Evolutionary conservation across 2,888 invertebrate species (phyloP).

Genomic region (Sminthurinus aureus): DNA sequence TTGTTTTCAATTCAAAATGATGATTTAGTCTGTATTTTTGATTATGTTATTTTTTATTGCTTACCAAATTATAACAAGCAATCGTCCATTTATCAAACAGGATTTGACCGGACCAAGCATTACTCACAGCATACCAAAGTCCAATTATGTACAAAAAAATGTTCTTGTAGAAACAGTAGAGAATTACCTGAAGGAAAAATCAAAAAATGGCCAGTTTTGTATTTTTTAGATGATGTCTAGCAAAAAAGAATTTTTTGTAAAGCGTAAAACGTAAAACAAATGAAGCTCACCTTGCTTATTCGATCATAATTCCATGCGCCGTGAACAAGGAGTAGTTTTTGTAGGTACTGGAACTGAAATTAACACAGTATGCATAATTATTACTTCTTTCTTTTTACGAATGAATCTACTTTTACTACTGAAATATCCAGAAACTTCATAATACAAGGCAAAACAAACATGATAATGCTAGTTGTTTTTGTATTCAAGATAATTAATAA

Average conservation of each 20-base stretch:
- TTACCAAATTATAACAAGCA: conserved; percentile 93
- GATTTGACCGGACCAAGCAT: conserved; percentile 99
- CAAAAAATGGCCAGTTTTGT: too few species aligned
- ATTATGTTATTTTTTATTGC: not conserved
- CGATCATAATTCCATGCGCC: conserved; percentile 99
- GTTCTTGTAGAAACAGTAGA: conserved; percentile 99
- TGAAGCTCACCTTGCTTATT: conserved; percentile 72
- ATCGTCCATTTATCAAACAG: conserved; percentile 99
- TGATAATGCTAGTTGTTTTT: too few species aligned
- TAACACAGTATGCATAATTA: too few species aligned
- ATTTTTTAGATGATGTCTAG: too few species aligned
- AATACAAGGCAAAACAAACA: too few species aligned
- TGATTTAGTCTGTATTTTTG: not conserved
- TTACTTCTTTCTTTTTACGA: too few species aligned
- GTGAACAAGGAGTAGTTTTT: conserved; percentile 91
- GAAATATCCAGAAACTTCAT: too few species aligned
- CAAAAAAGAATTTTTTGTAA: too few species aligned
- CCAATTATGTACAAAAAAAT: conserved; percentile 99
- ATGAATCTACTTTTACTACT: too few species aligned
- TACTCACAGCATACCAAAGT: conserved; percentile 97
- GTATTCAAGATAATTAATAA: not conserved
- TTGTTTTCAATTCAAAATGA: not conserved
- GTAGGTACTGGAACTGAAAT: conserved; percentile 85
- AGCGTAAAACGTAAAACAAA: too few species aligned
- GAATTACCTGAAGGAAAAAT: conserved; percentile 76